These are phyloP conservation scores for Antechinus stuartii DNA, from an alignment of 2,113 vertebrate species.

Conservation along the genomic window DNA sequence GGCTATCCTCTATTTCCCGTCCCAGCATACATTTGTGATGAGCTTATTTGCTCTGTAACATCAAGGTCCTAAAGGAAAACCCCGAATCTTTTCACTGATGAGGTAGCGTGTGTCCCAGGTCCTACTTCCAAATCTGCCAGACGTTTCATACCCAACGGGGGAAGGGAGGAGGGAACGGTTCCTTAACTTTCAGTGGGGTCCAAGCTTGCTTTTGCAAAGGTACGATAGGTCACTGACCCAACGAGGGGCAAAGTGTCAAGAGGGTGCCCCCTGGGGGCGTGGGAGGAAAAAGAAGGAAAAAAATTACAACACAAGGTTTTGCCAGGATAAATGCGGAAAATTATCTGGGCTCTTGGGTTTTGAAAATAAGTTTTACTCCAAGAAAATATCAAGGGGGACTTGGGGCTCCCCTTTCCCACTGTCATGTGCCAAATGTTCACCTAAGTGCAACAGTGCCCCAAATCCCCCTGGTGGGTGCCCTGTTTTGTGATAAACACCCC, in stretches of 20 bases:
- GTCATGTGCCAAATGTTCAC: not conserved
- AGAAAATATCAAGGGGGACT: not conserved
- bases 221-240: not conserved
- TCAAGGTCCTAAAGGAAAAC: not conserved
- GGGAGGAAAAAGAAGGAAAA: too few relatives aligned
- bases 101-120: not conserved
- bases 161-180: not conserved
- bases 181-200: not conserved
- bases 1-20: not conserved
- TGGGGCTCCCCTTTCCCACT: not conserved
- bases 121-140: not conserved
- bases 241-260: too few relatives aligned
- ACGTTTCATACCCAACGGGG: not conserved
- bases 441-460: not conserved
- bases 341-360: too few relatives aligned
- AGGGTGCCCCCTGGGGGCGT: too few relatives aligned
- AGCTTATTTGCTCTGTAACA: conserved; percentile 3
- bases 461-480: not conserved
- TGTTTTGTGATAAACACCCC: too few relatives aligned
- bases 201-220: not conserved
- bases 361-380: too few relatives aligned
- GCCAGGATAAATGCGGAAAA: too few relatives aligned
- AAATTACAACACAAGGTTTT: too few relatives aligned
- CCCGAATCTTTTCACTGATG: not conserved
- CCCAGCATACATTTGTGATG: conserved; percentile 47